Base-by-base conservation (phyloP, 2,113 vertebrate species). In the Ctenomys sociabilis region DNA sequence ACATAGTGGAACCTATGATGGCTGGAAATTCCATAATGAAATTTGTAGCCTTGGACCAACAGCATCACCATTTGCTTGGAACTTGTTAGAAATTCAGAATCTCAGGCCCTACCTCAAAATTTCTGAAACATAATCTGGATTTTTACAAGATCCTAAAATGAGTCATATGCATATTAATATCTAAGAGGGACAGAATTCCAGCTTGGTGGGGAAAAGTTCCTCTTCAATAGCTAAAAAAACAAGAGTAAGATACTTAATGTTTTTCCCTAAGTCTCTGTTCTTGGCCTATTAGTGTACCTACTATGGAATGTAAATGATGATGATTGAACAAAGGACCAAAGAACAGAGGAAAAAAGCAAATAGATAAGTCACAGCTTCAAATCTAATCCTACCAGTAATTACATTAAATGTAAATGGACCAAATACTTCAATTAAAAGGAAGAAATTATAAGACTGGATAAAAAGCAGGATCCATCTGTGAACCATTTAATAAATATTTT, bases 1-100 rank as follows among this genome's bases (percentile, higher is more conserved):
- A 87, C 24, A 32, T 16, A 28, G 17, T 66, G 9, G 66, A 95
- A 87, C 32, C 22, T 81, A 11, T 32, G 13, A 59, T 80, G 13
- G 12, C 21, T 90, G 52, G 43, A 22, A 95, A 93, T 95, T 75
- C 91, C 19, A 87, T 77, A 37, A 86, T 90, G 26, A 96, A 92
- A 93, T 95, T 83, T 90, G 59, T 11, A 84, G 37, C 68, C 17
- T 90, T 92, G 19, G 5, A 80, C 11, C 26, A 85, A 35, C 19
- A 87, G 17, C 40, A 84, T 88, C 26, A 83, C 10, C 3, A 93
- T 82, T 26, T 54, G 72, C 30, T 72, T 78, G 43, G 35, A 72
- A 82, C 37, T 78, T 85, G 19, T 85, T 59, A 66, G 78, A 95
- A 82, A 43, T 91, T 59, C 28, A 91, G 59, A 92, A 68, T 81